phyloP scores from a whole-genome alignment of 2,888 invertebrate species.

The Limenitis camilla region DNA sequence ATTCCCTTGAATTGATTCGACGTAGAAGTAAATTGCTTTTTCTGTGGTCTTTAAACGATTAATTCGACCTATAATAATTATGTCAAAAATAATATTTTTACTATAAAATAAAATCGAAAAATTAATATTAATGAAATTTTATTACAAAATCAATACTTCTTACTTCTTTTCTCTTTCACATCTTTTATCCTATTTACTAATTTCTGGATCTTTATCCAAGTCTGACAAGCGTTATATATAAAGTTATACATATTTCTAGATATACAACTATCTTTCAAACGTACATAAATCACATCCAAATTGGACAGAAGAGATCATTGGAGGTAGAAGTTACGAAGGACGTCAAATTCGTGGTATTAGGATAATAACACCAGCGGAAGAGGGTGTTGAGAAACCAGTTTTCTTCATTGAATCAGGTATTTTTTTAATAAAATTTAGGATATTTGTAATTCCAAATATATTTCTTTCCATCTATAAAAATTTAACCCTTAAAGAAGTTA shows the following conservation, averaged over 20 bases:
- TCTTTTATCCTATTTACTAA: neutral
- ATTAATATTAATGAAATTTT: no score
- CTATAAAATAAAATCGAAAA: no score
- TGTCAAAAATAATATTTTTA: no score
- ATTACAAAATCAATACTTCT: no score
- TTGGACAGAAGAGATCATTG: constrained; percentile 64
- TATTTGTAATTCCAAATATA: no score
- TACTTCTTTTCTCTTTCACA: no score
- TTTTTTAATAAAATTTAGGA: neutral
- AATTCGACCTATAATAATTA: no score
- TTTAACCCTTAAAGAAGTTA: no score
- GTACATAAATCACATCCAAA: constrained; percentile 59
- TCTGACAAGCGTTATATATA: neutral
- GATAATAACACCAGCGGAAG: constrained; percentile 50
- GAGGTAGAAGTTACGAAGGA: constrained; percentile 75
- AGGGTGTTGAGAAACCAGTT: constrained; percentile 60
- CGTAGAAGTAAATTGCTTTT: no score
- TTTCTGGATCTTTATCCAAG: neutral
- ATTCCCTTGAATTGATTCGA: no score
- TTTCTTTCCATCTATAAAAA: no score
- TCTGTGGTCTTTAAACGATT: no score
- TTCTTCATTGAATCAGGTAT: constrained; percentile 77
- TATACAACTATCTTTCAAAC: constrained; percentile 69
- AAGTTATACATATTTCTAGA: constrained; percentile 38
- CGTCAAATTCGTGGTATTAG: constrained; percentile 74